phyloP scores from a whole-genome alignment of 2,797 vertebrate species.

The Telmatherina bonti region DNA sequence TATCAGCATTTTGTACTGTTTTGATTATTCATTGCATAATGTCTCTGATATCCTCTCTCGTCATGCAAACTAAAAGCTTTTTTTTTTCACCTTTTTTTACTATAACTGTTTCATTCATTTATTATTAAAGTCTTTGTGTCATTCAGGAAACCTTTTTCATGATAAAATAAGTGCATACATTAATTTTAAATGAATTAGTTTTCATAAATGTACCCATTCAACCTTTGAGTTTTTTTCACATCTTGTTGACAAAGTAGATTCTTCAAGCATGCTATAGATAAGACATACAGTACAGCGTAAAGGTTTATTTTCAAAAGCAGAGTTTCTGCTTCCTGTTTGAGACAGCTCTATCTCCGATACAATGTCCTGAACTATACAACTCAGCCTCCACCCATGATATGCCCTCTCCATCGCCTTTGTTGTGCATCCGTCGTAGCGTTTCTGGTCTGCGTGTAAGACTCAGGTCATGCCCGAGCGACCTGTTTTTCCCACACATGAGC shows the following conservation, averaged over 20 bases:
- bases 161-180: neutral
- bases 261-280: conserved; percentile 9
- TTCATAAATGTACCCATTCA: conserved; percentile 1
- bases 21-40: too few species aligned
- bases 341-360: conserved; percentile 35
- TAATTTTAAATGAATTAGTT: neutral
- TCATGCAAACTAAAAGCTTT: neutral
- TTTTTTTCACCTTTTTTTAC: neutral
- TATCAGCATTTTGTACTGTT: neutral
- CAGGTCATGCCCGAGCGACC: conserved; percentile 44
- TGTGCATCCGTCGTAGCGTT: conserved; percentile 11
- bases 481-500: conserved; percentile 68
- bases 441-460: conserved; percentile 36
- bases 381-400: conserved; percentile 16
- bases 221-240: conserved; percentile 5
- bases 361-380: conserved; percentile 33
- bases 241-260: conserved; percentile 24
- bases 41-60: neutral
- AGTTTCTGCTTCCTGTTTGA: conserved; percentile 41
- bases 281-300: conserved; percentile 9
- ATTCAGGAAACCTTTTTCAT: neutral
- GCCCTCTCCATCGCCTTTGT: conserved; percentile 22
- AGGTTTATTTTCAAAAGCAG: conserved; percentile 43
- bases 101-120: neutral
- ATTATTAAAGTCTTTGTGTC: neutral